Evolutionary conservation across 2,797 vertebrate genomes (phyloP).

Genomic region (Lacerta viridis): DNA sequence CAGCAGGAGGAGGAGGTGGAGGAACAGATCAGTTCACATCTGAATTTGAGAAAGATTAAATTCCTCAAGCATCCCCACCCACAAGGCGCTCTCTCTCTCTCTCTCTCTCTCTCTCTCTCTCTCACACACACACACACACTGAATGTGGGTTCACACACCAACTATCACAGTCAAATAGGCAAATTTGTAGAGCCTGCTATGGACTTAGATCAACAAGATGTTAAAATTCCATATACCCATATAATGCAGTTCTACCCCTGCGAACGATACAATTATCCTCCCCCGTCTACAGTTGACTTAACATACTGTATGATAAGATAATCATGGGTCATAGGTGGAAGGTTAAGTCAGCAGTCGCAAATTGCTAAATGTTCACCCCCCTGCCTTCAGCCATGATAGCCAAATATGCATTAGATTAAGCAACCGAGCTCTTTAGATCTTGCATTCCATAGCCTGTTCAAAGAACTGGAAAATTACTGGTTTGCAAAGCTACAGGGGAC

Average conservation of each 20-base stretch:
- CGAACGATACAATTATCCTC: neutral
- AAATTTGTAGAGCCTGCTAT: neutral
- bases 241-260: neutral
- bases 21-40: too few relatives aligned
- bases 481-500: neutral
- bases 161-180: neutral
- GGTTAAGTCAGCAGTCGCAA: neutral
- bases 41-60: too few relatives aligned
- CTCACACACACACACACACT: too few relatives aligned
- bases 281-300: neutral
- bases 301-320: neutral
- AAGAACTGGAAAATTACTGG: neutral
- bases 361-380: neutral
- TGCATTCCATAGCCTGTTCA: neutral
- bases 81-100: too few relatives aligned
- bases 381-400: neutral
- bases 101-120: too few relatives aligned
- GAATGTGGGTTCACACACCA: neutral
- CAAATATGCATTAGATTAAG: accelerated
- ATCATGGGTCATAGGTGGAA: neutral
- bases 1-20: too few relatives aligned
- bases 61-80: too few relatives aligned
- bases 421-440: neutral
- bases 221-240: neutral
- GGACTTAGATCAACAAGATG: neutral